Evolutionary conservation across 2,888 invertebrate species (phyloP), one percentile per base, ranked within the genome.

Genomic region (Sussaba pulchella): DNA sequence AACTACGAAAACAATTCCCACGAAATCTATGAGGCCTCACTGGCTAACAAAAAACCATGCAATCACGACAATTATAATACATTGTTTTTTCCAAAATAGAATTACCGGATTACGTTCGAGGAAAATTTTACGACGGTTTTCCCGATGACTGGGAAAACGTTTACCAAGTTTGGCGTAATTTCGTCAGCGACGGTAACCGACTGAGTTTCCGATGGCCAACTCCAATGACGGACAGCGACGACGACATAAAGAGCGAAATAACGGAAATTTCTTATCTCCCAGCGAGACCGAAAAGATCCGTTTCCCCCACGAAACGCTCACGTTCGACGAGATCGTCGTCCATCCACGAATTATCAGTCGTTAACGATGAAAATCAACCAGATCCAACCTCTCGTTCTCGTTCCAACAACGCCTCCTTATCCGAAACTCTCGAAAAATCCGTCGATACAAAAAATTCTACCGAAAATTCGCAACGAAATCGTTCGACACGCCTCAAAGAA

Each of bases 141-240:
- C 92, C 92, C 1, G 89, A 91, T 39, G 91, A 92, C 66, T 92
- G 92, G 92, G 84, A 89, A 64, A 90, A 91, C 71, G 88, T 92
- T 67, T 71, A 84, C 73, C 86, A 89, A 69, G 43, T 92, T 9
- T 92, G 92, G 92, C 85, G 74, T n/a, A 83, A 83, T 52, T 92
- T 84, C 43, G 50, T 88, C 10, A 74, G 64, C 3, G 67, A 83
- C 59, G 89, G 88, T 19, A 85, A 83, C 14, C 84, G 73, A 9
- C n/a, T 71, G 8, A 86, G 73, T 26, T 92, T 90, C 78, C 88
- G 88, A 39, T 92, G 92, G 92, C 92, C 92, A n/a, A 91, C 87
- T 2, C 82, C 83, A 0, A 78, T 91, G 14, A 85, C 89, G 10
- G 91, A 91, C 39, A 91, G 90, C 57, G 91, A 92, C 43, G 89